Evolutionary conservation across 1,140 invertebrate species (phyloP).

Genomic region (Neodiprion pinetum): DNA sequence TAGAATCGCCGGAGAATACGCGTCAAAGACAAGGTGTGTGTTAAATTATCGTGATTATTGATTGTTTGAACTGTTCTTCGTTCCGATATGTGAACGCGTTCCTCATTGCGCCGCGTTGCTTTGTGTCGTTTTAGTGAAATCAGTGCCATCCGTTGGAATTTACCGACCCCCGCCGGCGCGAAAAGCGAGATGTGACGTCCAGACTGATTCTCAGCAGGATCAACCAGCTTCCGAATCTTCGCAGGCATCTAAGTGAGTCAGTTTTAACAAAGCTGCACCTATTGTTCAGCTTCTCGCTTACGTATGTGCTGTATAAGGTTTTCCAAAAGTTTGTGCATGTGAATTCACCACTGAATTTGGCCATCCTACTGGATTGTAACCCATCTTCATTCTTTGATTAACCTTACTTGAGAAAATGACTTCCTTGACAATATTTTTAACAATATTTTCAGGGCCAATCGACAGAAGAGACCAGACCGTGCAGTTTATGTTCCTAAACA

Average conservation of each 20-base stretch:
- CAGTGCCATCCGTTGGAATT: conserved; percentile 49
- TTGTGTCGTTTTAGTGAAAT: conserved; percentile 45
- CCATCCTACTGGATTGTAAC: too few species aligned
- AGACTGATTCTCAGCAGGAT: conserved; percentile 12
- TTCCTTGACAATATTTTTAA: too few species aligned
- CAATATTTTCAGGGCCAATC: conserved; percentile 38
- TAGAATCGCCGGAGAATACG: conserved; percentile 45
- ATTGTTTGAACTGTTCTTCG: conserved; percentile 12
- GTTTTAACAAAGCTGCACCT: too few species aligned
- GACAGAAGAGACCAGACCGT: conserved; percentile 74
- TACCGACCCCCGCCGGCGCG: conserved; percentile 58
- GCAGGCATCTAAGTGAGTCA: neutral
- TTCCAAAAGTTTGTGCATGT: too few species aligned
- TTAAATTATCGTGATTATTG: neutral
- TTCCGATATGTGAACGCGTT: conserved; percentile 4
- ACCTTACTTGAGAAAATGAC: too few species aligned
- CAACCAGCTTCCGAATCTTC: neutral
- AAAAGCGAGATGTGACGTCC: conserved; percentile 34
- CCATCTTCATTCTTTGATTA: too few species aligned
- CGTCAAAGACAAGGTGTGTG: conserved; percentile 49
- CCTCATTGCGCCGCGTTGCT: conserved; percentile 14
- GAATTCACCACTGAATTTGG: too few species aligned
- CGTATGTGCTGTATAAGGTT: too few species aligned
- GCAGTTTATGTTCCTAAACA: conserved; percentile 80
- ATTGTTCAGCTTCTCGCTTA: too few species aligned